phyloP scores from a whole-genome alignment of 2,797 vertebrate genomes.

The Discoglossus pictus region DNA sequence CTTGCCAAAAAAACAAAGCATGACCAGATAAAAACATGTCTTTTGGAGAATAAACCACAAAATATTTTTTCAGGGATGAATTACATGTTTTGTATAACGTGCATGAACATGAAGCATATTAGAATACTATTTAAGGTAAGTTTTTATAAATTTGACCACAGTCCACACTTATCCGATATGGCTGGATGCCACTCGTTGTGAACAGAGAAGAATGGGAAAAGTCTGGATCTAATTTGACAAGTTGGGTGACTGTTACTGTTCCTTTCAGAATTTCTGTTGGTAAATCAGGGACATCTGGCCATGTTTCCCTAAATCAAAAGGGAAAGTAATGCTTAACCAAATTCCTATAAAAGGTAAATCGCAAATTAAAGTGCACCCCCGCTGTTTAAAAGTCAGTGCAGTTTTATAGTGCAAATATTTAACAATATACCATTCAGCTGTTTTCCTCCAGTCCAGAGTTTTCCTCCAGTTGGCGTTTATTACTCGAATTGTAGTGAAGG shows the following conservation, averaged over 20 bases:
- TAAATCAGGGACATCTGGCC: slow-evolving; percentile 51
- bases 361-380: slow-evolving; percentile 45
- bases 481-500: slow-evolving; percentile 33
- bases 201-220: slow-evolving; percentile 18
- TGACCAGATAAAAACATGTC: neutral
- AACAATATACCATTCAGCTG: slow-evolving; percentile 48
- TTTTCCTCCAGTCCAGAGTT: slow-evolving; percentile 1
- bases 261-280: slow-evolving; percentile 48
- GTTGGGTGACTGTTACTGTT: slow-evolving; percentile 49
- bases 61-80: neutral
- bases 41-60: neutral
- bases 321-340: slow-evolving; percentile 48
- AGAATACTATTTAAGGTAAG: slow-evolving; percentile 41
- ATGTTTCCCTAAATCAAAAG: slow-evolving; percentile 50
- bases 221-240: slow-evolving; percentile 48
- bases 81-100: slow-evolving; percentile 8
- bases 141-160: slow-evolving; percentile 32
- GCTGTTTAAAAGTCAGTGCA: slow-evolving; percentile 40
- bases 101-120: slow-evolving; percentile 3
- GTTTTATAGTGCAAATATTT: slow-evolving; percentile 35
- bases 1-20: too few relatives aligned
- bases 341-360: slow-evolving; percentile 51
- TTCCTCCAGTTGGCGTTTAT: slow-evolving; percentile 23
- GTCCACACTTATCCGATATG: slow-evolving; percentile 42
- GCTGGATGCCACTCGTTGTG: slow-evolving; percentile 30